Percentiles rank a stretch among this genome's conserved stretches.
phyloP scores from a whole-genome alignment of 2,113 vertebrate species.

The Protobothrops mucrosquamatus region DNA sequence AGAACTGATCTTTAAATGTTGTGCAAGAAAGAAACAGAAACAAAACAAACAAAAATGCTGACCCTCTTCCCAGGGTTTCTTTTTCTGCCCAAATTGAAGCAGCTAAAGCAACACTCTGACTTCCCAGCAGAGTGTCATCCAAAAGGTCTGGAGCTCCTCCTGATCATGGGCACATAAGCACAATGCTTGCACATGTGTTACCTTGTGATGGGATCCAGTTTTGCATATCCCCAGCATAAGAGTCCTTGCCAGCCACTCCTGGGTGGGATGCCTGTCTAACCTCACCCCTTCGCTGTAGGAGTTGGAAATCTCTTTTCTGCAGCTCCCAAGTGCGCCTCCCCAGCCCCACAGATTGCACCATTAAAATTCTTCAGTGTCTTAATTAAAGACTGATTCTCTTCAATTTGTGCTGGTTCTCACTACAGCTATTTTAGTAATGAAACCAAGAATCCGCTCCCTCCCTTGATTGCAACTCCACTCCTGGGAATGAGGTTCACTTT shows the following conservation, averaged over 20 bases:
- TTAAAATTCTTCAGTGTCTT: neutral
- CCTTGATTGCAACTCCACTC: neutral
- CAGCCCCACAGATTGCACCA: neutral
- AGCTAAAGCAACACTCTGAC: neutral
- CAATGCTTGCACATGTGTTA: neutral
- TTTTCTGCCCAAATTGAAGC: neutral
- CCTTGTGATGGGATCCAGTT: neutral
- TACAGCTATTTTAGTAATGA: neutral
- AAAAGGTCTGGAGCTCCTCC: neutral
- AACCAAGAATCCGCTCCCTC: neutral
- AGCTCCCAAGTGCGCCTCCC: neutral
- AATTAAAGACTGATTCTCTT: neutral
- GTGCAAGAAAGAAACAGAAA: neutral
- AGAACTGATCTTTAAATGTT: neutral
- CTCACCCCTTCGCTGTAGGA: neutral
- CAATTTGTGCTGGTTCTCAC: neutral
- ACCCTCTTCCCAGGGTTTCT: neutral
- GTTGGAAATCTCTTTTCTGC: neutral
- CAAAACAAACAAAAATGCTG: neutral
- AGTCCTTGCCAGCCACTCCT: neutral
- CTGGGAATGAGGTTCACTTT: neutral
- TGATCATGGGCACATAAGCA: neutral
- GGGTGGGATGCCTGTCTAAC: neutral
- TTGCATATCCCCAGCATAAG: neutral
- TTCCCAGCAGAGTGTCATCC: neutral